phyloP scores from a whole-genome alignment of 2,113 vertebrate genomes.

The Entelurus aequoreus region DNA sequence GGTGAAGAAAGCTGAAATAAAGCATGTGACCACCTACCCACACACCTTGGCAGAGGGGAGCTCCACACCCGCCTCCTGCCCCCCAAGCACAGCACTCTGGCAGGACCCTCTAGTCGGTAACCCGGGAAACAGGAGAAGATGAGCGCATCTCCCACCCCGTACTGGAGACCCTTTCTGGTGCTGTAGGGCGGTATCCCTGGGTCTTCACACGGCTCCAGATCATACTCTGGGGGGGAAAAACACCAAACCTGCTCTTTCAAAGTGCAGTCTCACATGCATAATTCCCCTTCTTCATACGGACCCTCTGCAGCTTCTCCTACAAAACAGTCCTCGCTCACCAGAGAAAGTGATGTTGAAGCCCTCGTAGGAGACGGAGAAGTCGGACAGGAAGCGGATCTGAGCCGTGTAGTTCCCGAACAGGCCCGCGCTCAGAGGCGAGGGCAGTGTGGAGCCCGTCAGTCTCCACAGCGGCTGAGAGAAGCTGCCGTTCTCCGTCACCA shows the following conservation, averaged over 20 bases:
- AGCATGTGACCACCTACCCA: conserved; percentile 99
- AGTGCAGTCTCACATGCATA: no score
- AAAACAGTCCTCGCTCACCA: conserved; percentile 65
- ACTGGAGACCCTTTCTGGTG: conserved; percentile 90
- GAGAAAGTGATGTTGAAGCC: conserved; percentile 99
- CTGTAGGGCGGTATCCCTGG: conserved; percentile 90
- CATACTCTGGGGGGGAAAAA: conserved; percentile 76
- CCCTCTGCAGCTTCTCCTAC: no score
- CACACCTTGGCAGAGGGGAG: conserved; percentile 99
- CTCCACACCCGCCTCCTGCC: conserved; percentile 98
- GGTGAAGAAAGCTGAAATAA: conserved; percentile 75
- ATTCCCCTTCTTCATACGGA: no score
- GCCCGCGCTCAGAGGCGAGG: conserved; percentile 85
- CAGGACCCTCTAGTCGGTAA: conserved; percentile 91
- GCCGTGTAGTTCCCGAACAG: conserved; percentile 95
- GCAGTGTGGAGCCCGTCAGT: conserved; percentile 88
- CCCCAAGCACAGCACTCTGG: conserved; percentile 92
- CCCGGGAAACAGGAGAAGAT: conserved; percentile 96
- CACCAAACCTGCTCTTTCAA: not conserved
- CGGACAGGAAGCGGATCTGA: conserved; percentile 94
- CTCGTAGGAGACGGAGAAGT: conserved; percentile 98
- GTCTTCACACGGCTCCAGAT: conserved; percentile 94
- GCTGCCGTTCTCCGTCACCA: conserved; percentile 92
- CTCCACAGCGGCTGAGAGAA: conserved; percentile 87
- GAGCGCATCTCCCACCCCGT: conserved; percentile 87